Percentiles rank a stretch among this genome's conserved stretches.
Evolutionary conservation across 2,797 vertebrate species (phyloP).

Genomic region (Dendrocincla fuliginosa): DNA sequence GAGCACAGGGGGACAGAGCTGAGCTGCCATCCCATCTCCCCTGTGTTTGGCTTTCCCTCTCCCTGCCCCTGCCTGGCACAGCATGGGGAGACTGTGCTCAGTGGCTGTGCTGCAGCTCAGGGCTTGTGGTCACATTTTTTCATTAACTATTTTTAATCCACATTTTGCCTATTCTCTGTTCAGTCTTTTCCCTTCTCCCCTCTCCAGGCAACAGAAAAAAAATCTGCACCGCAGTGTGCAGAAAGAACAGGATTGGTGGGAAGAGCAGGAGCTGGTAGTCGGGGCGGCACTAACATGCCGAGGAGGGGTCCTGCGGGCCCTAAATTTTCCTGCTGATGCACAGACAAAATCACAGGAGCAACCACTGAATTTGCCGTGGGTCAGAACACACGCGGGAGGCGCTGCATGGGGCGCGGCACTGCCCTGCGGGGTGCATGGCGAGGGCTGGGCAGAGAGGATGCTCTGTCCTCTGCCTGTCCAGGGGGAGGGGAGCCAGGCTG

Average conservation of each 20-base stretch:
- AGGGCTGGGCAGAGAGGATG: neutral
- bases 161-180: constrained; percentile 5
- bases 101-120: neutral
- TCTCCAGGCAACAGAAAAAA: constrained; percentile 58
- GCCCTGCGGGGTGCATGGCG: fast-evolving
- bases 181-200: neutral
- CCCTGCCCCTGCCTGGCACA: neutral
- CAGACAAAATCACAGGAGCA: neutral
- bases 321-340: neutral
- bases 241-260: constrained; percentile 2
- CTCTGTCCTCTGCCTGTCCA: neutral
- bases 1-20: neutral
- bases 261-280: neutral
- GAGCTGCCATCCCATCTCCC: neutral
- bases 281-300: constrained; percentile 2
- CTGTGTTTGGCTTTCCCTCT: fast-evolving
- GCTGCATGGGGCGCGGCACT: fast-evolving
- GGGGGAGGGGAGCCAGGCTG: neutral
- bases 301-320: constrained; percentile 29
- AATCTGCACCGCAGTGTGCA: neutral
- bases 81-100: neutral
- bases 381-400: neutral
- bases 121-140: constrained; percentile 50
- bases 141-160: constrained; percentile 67
- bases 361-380: neutral